Conservation (phyloP, 2,113 vertebrate genomes). For the Rutilus rutilus region DNA sequence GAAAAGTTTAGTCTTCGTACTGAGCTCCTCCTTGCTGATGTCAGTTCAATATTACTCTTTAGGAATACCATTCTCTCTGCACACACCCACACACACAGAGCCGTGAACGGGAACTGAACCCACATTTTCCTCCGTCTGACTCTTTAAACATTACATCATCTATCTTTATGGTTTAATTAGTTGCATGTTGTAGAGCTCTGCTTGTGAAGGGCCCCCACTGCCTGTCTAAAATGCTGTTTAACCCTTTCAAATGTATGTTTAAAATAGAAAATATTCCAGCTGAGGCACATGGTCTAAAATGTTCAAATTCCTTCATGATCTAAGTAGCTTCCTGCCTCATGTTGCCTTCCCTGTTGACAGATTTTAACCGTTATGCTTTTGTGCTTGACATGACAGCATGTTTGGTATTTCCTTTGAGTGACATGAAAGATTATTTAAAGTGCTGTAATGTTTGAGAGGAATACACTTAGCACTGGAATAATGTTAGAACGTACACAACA, state of each 20-base stretch:
- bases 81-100: neutral
- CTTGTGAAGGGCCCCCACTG: neutral
- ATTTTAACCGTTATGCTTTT: slow-evolving; percentile 32
- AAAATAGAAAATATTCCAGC: too few relatives aligned
- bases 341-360: slow-evolving; percentile 19
- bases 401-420: slow-evolving; percentile 43
- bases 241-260: too few relatives aligned
- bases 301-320: slow-evolving; percentile 17
- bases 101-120: neutral
- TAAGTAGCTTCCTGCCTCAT: slow-evolving; percentile 30
- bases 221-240: slow-evolving; percentile 1
- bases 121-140: neutral
- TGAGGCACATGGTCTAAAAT: slow-evolving; percentile 16
- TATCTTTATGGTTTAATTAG: slow-evolving; percentile 24
- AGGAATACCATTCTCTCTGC: neutral
- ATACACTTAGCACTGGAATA: neutral
- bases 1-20: neutral
- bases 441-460: slow-evolving; percentile 33
- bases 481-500: neutral
- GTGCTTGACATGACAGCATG: slow-evolving; percentile 13
- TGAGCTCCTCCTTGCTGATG: neutral
- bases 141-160: slow-evolving; percentile 33
- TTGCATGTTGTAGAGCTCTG: slow-evolving; percentile 35
- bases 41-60: slow-evolving; percentile 4
- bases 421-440: neutral